These are phyloP conservation scores for Siphamia tubifer DNA, from an alignment of 2,113 vertebrate species.

Conservation along the genomic window DNA sequence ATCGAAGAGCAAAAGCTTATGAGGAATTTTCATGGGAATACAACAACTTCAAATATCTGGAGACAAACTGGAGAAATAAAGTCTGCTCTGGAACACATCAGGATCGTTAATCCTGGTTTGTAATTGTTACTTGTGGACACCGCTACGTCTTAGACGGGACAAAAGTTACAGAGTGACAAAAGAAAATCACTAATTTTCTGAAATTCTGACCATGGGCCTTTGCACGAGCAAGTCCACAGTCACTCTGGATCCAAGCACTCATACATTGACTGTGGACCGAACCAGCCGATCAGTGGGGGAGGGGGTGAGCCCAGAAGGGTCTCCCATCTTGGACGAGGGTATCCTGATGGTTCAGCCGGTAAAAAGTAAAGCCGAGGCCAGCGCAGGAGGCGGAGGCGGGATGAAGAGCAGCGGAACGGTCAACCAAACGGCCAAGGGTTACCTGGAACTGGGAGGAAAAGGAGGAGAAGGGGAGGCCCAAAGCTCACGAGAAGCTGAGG, in stretches of 20 bases:
- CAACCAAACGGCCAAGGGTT: conserved; percentile 52
- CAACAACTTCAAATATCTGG: no score
- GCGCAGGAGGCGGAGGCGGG: neutral
- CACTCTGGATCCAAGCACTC: conserved; percentile 42
- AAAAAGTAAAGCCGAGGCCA: conserved; percentile 29
- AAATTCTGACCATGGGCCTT: conserved; percentile 67
- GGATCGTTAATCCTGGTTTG: no score
- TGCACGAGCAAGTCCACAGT: conserved; percentile 65
- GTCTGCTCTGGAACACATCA: no score
- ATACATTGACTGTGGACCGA: conserved; percentile 6
- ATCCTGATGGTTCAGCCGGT: conserved; percentile 53
- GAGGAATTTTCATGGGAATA: neutral
- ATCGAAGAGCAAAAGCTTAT: neutral
- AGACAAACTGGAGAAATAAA: no score
- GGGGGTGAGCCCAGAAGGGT: conserved; percentile 11
- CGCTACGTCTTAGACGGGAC: no score
- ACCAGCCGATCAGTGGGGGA: neutral
- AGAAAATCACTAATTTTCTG: no score
- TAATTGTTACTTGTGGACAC: no score
- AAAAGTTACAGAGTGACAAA: no score
- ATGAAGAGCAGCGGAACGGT: neutral
- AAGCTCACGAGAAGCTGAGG: conserved; percentile 31
- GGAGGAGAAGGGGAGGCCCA: conserved; percentile 37
- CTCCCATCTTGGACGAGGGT: conserved; percentile 33
- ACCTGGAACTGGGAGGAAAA: conserved; percentile 62